Base-by-base conservation (phyloP, 2,113 vertebrate species). In the Pagrus major region DNA sequence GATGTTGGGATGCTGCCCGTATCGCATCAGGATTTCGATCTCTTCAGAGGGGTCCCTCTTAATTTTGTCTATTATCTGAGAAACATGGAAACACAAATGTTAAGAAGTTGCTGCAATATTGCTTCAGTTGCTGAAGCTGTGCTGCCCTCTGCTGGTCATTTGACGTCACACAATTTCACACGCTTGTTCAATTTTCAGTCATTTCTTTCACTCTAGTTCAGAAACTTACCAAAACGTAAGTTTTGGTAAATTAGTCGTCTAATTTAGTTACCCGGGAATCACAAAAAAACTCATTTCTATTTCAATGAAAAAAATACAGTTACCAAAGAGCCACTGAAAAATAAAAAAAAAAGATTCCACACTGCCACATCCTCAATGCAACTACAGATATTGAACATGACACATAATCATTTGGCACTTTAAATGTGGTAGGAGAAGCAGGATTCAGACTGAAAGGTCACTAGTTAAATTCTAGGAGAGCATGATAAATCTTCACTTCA, bases 31-130 rank as follows among this genome's bases (percentile, higher is more conserved):
- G 92, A 99, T 99, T 88, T 99, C 98, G 3, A 98, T 99, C 94
- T 99, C 98, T 92, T 99, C 98, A 4, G 98, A 98, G 1, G 98
- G 98, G 80, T 99, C 98, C 81, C 97, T 94, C 85, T 99, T 99
- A 91, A 96, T 97, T 95, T 99, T 99, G 92, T 99, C 98, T 91
- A 99, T 99, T 86, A 98, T 97, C 97, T 98, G 93, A 58, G 14
- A 20, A 11, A 85, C 15, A 27, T 9, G 12, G 55, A 72, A 61
- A 85, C n/a, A 81, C n/a, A 84, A 1, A 68, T 15, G 16, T 35
- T 31, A 2, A 47, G 9, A 27, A 20, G 12, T n/a, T 27, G 20
- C 25, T 42, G 18, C 6, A 51, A 21, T 9, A 5, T n/a, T n/a
- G 54, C 16, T 49, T 41, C 10, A 58, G 29, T 31, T 54, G 27